phyloP scores from a whole-genome alignment of 2,888 invertebrate genomes.

The Diachrysia chrysitis region DNA sequence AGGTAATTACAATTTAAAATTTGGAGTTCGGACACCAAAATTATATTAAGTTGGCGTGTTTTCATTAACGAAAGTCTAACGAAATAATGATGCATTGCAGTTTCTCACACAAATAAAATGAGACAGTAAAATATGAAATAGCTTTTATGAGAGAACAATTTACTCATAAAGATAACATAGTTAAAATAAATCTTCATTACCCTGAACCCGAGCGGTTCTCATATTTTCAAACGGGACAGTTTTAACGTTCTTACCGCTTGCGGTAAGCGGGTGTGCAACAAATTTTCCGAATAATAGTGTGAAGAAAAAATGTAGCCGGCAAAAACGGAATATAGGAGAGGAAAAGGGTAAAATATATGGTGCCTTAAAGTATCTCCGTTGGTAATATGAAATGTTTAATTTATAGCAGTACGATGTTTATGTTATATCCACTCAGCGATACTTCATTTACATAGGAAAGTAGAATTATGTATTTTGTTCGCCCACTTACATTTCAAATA shows the following conservation, averaged over 20 bases:
- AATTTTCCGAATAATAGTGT: conserved; percentile 78
- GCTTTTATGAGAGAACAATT: conserved; percentile 65
- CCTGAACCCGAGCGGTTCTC: conserved; percentile 76
- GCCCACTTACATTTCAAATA: conserved; percentile 1
- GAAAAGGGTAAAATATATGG: conserved; percentile 67
- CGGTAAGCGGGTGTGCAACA: conserved; percentile 79
- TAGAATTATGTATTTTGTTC: conserved; percentile 26
- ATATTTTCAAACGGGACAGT: conserved; percentile 80
- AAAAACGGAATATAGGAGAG: conserved; percentile 63
- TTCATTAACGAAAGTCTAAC: conserved; percentile 5
- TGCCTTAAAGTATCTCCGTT: conserved; percentile 63
- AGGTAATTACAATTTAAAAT: conserved; percentile 42
- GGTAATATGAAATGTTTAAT: conserved; percentile 67
- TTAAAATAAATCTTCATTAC: conserved; percentile 85
- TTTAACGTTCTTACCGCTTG: conserved; percentile 80
- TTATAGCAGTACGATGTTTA: conserved; percentile 57
- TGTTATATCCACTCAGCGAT: conserved; percentile 44
- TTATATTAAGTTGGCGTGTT: conserved; percentile 12
- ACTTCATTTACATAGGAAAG: conserved; percentile 31
- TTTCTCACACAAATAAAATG: conserved; percentile 32
- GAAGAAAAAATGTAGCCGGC: conserved; percentile 67
- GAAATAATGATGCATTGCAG: conserved; percentile 22
- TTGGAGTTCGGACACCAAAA: conserved; percentile 12
- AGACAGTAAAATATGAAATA: conserved; percentile 50
- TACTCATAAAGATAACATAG: conserved; percentile 71